Base-by-base conservation (phyloP, 2,888 invertebrate genomes). In the Euplexia lucipara region DNA sequence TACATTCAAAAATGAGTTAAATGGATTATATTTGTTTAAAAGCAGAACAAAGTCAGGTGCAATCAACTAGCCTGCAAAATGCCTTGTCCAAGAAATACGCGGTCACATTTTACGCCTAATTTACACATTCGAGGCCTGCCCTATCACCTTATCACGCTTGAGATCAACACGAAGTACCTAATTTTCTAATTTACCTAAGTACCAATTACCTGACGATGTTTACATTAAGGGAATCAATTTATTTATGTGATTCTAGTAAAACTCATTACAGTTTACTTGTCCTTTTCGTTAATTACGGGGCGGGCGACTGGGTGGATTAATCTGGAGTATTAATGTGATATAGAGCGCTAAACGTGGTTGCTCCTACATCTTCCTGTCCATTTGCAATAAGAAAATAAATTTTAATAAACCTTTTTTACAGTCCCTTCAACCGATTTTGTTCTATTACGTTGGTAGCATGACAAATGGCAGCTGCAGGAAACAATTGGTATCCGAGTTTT, bases 191-290 rank as follows among this genome's bases (percentile, higher is more conserved):
- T 69, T 60, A 62, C 44, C 59, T 56, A 70, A 82, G 70, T 58
- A 70, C 44, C 63, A 63, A 78, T 82, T 75, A 75, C 65, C 47
- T 70, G 66, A 63, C 70, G 53, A 68, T 74, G 65, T 64, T 74
- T 71, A 66, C 61, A 75, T 81, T 72, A 75, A 73, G 60, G 66
- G 62, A 81, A 85, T 83, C 83, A 80, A 82, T 79, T 59, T 75
- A 80, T 83, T 75, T 79, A 76, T 83, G 83, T 80, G 83, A 79
- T 83, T 79, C 81, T 83, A 70, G 78, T 69, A 57, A 67, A 70
- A 81, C 85, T 87, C 86, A 83, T 88, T 87, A 86, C 80, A 78
- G 81, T 70, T 60, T 75, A 80, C 85, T 82, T 85, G 86, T 86
- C 85, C 85, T 84, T 82, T 75, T 62, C 63, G 83, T 86, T 86